phyloP scores from a whole-genome alignment of 2,888 invertebrate genomes.

The Philereme vetulata region DNA sequence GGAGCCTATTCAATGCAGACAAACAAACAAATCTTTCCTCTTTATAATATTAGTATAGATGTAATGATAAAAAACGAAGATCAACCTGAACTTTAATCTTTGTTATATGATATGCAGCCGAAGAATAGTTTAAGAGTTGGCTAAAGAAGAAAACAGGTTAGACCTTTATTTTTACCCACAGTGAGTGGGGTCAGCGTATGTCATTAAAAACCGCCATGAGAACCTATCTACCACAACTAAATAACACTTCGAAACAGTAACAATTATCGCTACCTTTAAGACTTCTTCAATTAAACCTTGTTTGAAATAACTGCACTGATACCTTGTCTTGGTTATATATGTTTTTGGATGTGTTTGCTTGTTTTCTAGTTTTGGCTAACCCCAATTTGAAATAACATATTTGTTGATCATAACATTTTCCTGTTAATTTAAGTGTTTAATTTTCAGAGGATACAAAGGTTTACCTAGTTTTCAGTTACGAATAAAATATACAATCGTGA shows the following conservation, averaged over 20 bases:
- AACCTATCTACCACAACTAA: constrained; percentile 18
- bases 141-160: no score
- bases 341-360: background rate
- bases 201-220: constrained; percentile 32
- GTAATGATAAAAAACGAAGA: no score
- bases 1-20: no score
- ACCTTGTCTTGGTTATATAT: constrained; percentile 1
- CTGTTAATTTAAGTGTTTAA: background rate
- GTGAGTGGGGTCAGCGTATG: no score
- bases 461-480: no score
- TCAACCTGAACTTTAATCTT: no score
- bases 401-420: background rate
- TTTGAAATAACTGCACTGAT: constrained; percentile 18
- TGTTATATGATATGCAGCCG: no score
- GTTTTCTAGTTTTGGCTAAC: constrained; percentile 1
- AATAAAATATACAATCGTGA: no score
- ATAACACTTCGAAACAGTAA: background rate
- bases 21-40: no score
- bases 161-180: no score
- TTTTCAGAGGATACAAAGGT: background rate
- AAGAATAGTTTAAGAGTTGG: no score
- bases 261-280: constrained; percentile 11
- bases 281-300: constrained; percentile 21
- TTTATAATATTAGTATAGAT: no score
- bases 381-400: background rate